Percentiles rank a stretch among this genome's conserved stretches.
phyloP scores from a whole-genome alignment of 2,797 vertebrate genomes.

The Chromis chromis region DNA sequence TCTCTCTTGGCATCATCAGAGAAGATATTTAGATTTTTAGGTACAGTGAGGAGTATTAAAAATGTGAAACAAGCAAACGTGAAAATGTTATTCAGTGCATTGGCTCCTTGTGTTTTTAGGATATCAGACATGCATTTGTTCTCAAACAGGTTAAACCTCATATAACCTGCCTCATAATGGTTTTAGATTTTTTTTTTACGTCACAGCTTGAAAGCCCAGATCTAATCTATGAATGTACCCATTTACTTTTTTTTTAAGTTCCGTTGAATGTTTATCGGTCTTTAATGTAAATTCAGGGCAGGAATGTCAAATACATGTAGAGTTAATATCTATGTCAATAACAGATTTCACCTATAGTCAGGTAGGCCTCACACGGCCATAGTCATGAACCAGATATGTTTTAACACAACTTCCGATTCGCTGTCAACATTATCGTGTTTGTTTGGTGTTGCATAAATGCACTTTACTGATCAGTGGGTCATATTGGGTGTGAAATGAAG shows the following conservation, averaged over 20 bases:
- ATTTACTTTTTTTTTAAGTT: slow-evolving; percentile 72
- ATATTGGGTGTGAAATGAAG: slow-evolving; percentile 79
- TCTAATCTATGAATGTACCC: slow-evolving; percentile 89
- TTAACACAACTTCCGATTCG: slow-evolving; percentile 81
- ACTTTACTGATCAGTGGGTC: slow-evolving; percentile 88
- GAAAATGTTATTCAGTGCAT: slow-evolving; percentile 83
- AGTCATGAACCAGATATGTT: slow-evolving; percentile 84
- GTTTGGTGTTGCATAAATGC: slow-evolving; percentile 88
- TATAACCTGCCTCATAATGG: slow-evolving; percentile 66
- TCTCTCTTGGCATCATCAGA: slow-evolving; percentile 66
- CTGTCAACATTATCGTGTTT: slow-evolving; percentile 85
- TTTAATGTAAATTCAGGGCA: slow-evolving; percentile 86
- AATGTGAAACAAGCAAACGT: slow-evolving; percentile 84
- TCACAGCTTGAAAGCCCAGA: slow-evolving; percentile 85
- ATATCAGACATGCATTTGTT: slow-evolving; percentile 70
- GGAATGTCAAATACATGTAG: slow-evolving; percentile 87
- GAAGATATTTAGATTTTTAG: slow-evolving; percentile 68
- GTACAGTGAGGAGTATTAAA: slow-evolving; percentile 78
- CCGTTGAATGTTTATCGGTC: slow-evolving; percentile 82
- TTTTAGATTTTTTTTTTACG: slow-evolving; percentile 55
- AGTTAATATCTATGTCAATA: slow-evolving; percentile 85
- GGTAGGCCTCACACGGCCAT: slow-evolving; percentile 84
- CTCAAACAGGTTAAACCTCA: slow-evolving; percentile 76
- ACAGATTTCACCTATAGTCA: slow-evolving; percentile 84
- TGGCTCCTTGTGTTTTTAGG: slow-evolving; percentile 76